These are phyloP conservation scores for Dryococelus australis DNA, from an alignment of 2,888 invertebrate species.

Conservation along the genomic window DNA sequence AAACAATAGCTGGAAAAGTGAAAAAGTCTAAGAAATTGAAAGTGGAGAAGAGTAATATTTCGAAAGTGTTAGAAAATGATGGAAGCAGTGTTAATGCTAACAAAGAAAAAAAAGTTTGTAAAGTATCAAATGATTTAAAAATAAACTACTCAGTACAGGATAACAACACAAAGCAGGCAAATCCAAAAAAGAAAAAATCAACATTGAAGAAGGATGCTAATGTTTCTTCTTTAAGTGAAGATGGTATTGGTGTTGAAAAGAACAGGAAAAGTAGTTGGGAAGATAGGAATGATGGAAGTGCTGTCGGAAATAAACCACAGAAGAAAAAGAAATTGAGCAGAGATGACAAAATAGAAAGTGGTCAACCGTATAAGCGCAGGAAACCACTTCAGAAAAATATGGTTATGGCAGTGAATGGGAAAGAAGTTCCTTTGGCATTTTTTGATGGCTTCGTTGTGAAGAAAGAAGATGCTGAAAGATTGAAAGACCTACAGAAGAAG, in stretches of 20 bases:
- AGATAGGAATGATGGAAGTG: slow-evolving; percentile 34
- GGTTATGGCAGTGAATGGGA: slow-evolving; percentile 69
- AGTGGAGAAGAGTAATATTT: not conserved
- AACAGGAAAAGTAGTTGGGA: slow-evolving; percentile 40
- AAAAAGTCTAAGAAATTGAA: slow-evolving; percentile 49
- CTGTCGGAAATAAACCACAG: slow-evolving; percentile 34
- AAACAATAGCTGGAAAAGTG: slow-evolving; percentile 30
- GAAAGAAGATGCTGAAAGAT: slow-evolving; percentile 72
- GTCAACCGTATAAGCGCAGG: slow-evolving; percentile 53
- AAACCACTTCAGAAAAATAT: slow-evolving; percentile 60
- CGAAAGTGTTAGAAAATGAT: not conserved
- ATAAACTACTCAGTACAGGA: not conserved
- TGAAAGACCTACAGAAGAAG: slow-evolving; percentile 67
- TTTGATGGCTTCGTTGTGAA: slow-evolving; percentile 77
- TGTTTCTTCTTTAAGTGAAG: not conserved
- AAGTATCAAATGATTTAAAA: too few species aligned
- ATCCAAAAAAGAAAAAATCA: slow-evolving; percentile 23
- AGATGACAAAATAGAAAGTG: slow-evolving; percentile 30
- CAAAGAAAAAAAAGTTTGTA: too few species aligned
- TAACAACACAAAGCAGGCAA: slow-evolving; percentile 30
- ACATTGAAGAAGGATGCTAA: not conserved
- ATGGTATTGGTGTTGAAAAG: slow-evolving; percentile 41
- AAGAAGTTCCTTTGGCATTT: slow-evolving; percentile 67
- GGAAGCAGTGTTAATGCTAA: slow-evolving; percentile 13
- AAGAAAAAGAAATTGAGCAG: not conserved